A percentile compares a stretch with the other conserved stretches of the same genome.
phyloP scores from a whole-genome alignment of 1,140 invertebrate species.

The Caerostris darwini region DNA sequence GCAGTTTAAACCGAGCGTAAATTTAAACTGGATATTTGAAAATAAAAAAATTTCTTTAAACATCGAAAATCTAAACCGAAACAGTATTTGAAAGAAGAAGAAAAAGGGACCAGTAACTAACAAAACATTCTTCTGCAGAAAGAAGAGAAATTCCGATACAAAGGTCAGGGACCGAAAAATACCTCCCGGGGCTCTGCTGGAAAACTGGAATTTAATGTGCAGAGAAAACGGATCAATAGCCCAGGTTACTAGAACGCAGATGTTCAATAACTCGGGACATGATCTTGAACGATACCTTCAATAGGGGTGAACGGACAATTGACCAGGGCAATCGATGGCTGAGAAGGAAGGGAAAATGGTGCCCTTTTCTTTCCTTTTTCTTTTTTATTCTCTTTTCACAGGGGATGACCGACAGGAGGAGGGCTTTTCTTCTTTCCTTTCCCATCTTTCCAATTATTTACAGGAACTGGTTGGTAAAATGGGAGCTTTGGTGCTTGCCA shows the following conservation, averaged over 20 bases:
- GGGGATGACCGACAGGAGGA: conserved; percentile 12
- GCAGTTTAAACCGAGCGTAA: conserved; percentile 27
- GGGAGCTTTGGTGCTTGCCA: no score
- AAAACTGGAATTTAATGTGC: conserved; percentile 51
- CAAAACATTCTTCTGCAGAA: neutral
- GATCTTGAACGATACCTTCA: conserved; percentile 71
- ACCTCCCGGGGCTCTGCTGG: neutral
- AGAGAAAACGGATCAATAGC: conserved; percentile 50
- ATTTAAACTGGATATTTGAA: neutral
- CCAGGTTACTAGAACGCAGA: conserved; percentile 68
- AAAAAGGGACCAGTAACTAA: neutral
- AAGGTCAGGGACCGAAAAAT: neutral
- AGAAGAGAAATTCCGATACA: neutral
- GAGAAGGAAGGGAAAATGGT: conserved; percentile 1
- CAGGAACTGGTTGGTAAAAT: conserved; percentile 1
- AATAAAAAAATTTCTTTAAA: neutral
- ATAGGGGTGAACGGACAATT: conserved; percentile 62
- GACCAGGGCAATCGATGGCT: conserved; percentile 58
- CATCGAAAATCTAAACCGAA: neutral
- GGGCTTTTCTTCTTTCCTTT: neutral
- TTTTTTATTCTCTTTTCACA: neutral
- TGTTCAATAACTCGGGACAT: conserved; percentile 69
- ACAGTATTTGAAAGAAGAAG: neutral
- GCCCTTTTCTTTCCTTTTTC: neutral
- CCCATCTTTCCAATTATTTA: conserved; percentile 53